Base-by-base conservation (phyloP, 2,797 vertebrate species). In the Phoeniculus purpureus region DNA sequence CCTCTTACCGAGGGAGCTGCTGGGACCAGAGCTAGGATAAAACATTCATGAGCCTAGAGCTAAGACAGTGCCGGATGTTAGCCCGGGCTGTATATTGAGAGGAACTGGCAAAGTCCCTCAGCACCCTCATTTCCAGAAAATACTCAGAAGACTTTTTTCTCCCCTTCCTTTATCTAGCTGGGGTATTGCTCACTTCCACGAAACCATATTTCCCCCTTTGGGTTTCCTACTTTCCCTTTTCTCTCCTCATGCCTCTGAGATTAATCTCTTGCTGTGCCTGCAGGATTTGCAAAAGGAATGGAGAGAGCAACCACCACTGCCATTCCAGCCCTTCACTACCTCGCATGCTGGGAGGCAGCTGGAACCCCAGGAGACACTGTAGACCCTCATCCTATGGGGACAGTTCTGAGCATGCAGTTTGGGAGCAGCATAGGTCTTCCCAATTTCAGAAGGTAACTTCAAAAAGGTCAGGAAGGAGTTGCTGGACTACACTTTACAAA, bases 321-420 rank as follows among this genome's bases (percentile, higher is more conserved):
- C 1, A 0, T 52, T 50, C 40, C 23, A 27, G 48, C 22, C 23
- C 23, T 23, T 11, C 3, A 1, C 43, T 68, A 5, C 29, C 6
- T 54, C 27, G 18, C 4, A 25, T 76, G 29, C 19, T 4, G 5
- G 52, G 29, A 60, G 25, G 34, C 2, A 2, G 40, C 2, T 72
- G 52, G 64, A 93, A 23, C 6, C 27, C 45, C 60, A 12, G 64
- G 22, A 27, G n/a, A 23, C 18, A 4, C 9, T 0, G 0, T 21
- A 26, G 18, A 40, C 5, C 21, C 19, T 25, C 55, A 40, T 45
- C 22, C 25, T 3, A 0, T 4, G 29, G 58, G 43, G 31, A 34
- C 15, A 7, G 19, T 18, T 15, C 61, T 55, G 72, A 87, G 45
- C 51, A 11, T 7, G n/a, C 14, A 32, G 1, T 37, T 4, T 12